phyloP scores from a whole-genome alignment of 2,797 vertebrate genomes.

The Sparidentex hasta region DNA sequence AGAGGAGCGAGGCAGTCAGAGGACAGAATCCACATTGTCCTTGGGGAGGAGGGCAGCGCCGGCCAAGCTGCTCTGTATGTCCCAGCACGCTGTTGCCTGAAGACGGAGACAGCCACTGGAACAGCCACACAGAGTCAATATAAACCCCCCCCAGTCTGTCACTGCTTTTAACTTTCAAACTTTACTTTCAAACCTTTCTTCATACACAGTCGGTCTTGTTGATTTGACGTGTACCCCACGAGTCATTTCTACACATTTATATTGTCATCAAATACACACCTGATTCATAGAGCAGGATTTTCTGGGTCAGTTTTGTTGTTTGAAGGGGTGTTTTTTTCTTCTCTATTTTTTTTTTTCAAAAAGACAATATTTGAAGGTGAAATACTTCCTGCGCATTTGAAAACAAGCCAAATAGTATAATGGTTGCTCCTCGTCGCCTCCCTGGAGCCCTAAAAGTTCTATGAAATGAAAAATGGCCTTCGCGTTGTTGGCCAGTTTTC shows the following conservation, averaged over 20 bases:
- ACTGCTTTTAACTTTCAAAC: background rate
- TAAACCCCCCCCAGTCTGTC: background rate
- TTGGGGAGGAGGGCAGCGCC: background rate
- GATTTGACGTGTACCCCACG: no score
- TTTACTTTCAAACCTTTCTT: background rate
- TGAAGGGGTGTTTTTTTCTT: background rate
- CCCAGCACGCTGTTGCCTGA: background rate
- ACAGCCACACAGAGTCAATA: background rate
- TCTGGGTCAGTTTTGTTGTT: background rate
- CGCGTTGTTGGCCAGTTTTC: constrained; percentile 1
- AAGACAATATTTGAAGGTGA: constrained; percentile 5
- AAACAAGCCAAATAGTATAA: background rate
- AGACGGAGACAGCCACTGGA: background rate
- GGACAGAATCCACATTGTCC: constrained; percentile 25
- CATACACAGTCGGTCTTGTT: background rate
- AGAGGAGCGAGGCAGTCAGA: constrained; percentile 10
- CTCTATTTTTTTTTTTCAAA: background rate
- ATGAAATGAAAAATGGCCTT: constrained; percentile 23
- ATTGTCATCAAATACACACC: background rate
- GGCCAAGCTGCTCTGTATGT: constrained; percentile 33
- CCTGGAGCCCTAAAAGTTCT: background rate
- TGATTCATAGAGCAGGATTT: background rate
- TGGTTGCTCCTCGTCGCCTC: background rate
- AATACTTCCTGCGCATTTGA: constrained; percentile 4
- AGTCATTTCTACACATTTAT: background rate